Conservation (phyloP, 2,888 invertebrate species). For the Himalopsyche tibetana region DNA sequence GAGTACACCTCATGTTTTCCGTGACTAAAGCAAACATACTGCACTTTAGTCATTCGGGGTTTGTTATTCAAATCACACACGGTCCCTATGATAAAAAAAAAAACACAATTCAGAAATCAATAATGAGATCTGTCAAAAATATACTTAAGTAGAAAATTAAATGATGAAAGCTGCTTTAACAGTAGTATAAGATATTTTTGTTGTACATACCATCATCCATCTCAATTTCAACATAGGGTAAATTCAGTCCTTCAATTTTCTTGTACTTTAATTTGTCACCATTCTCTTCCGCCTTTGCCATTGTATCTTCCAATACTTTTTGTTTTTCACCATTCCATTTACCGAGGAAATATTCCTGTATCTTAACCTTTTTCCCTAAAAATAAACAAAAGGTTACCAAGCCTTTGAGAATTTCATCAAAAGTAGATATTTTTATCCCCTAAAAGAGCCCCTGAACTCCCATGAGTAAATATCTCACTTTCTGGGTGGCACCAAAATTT, state of each 20-base stretch:
- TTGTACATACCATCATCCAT: constrained; percentile 85
- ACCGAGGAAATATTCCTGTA: constrained; percentile 92
- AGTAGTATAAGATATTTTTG: no score
- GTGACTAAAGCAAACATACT: constrained; percentile 92
- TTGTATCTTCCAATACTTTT: constrained; percentile 76
- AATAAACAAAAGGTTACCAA: constrained; percentile 55
- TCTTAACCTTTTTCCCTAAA: constrained; percentile 84
- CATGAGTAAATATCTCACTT: no score
- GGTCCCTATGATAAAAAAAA: constrained; percentile 76
- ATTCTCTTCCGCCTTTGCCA: constrained; percentile 73
- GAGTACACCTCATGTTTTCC: constrained; percentile 95
- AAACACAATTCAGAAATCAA: background rate
- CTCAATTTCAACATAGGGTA: constrained; percentile 92
- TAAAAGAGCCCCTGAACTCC: no score
- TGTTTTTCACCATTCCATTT: constrained; percentile 83
- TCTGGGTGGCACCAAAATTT: no score
- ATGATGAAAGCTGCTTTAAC: no score
- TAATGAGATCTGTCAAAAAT: no score
- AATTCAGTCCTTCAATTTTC: constrained; percentile 90
- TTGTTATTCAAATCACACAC: constrained; percentile 92
- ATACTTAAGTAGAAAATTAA: no score
- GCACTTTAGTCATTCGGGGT: constrained; percentile 87
- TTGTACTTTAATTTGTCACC: constrained; percentile 79
- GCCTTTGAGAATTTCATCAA: no score
- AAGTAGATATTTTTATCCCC: no score